Evolutionary conservation across 2,797 vertebrate species (phyloP), one percentile per base, ranked within the genome.

Genomic region (Apodemus agrarius): DNA sequence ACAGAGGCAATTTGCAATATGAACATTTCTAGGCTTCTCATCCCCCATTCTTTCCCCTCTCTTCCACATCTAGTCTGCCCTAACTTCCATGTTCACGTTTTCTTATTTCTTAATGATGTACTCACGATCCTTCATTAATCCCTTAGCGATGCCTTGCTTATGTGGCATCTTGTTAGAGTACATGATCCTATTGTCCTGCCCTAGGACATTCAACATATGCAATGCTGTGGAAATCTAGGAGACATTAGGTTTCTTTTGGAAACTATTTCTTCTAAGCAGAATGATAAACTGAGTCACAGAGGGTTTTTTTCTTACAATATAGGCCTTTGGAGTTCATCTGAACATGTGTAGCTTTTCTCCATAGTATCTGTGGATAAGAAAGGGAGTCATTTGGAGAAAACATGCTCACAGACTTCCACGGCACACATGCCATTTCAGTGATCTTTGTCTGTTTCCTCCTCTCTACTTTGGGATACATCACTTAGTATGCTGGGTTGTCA

Each of bases 201-300:
- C 6, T 34, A 40, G 12, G 34, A 26, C 80, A 74, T 63, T 61
- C 59, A 91, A 54, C 19, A 72, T 17, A 67, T 1, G 7, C 4
- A 80, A 72, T 29, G 29, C 16, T 49, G 14, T 69, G 31, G 6
- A 94, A 86, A 86, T 57, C 52, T 92, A 43, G 37, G 12, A 88
- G 57, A 84, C 9, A 79, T 46, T 76, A 3, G 90, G 26, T 16
- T 96, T 81, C 34, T 63, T 87, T 96, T 87, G 79, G 78, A 90
- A 93, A 24, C 22, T 95, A 43, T 84, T 29, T 76, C n/a, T 86
- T 95, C 12, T 29, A 90, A 87, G 37, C 21, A 80, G 46, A 91
- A 87, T 72, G 76, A n/a, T 82, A 93, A 89, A 91, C 80, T 80
- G 54, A 95, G 84, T 94, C 80, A 75, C 5, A 82, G 94, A 78